These are phyloP conservation scores for Pseudomugil gertrudae DNA, from an alignment of 2,797 vertebrate species.

Conservation along the genomic window DNA sequence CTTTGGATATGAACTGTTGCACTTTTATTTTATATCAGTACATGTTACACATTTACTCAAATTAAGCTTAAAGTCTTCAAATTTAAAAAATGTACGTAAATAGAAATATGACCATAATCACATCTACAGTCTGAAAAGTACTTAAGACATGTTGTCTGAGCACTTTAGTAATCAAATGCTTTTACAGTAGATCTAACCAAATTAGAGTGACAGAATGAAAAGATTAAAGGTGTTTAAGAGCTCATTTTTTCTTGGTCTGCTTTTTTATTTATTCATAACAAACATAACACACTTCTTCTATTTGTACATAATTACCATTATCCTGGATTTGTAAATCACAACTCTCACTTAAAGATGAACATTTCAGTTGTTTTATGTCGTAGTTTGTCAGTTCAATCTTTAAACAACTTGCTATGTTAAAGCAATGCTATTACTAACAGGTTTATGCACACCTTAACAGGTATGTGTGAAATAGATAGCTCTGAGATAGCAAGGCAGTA, in stretches of 20 bases:
- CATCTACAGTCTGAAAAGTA: background rate
- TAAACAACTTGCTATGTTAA: background rate
- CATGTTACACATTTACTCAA: background rate
- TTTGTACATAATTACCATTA: background rate
- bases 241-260: no score
- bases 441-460: background rate
- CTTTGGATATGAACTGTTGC: no score
- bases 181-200: background rate
- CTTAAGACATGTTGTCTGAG: background rate
- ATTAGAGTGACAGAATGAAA: background rate
- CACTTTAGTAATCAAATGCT: background rate
- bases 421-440: background rate
- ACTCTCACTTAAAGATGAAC: background rate
- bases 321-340: background rate
- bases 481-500: background rate
- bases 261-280: no score
- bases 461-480: conserved; percentile 4
- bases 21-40: background rate
- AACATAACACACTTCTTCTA: background rate
- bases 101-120: no score
- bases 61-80: background rate
- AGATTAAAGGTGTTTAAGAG: background rate
- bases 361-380: background rate
- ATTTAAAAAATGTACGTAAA: no score
- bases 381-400: conserved; percentile 1